Percentiles rank a stretch among this genome's conserved stretches.
Evolutionary conservation across 2,113 vertebrate genomes (phyloP).

Genomic region (Merops nubicus): DNA sequence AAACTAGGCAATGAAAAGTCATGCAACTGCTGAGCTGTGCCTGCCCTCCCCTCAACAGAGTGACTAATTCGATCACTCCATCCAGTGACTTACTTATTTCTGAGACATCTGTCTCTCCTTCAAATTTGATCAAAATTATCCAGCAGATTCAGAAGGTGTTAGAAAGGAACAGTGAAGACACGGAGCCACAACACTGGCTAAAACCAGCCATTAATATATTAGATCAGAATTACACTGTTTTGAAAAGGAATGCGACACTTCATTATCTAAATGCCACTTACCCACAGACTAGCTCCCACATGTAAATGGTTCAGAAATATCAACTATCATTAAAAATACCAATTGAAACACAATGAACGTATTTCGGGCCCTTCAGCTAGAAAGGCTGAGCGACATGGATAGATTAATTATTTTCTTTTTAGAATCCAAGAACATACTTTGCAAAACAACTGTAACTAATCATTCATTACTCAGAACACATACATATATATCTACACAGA

Average conservation of each 20-base stretch:
- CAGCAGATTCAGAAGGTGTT: background rate
- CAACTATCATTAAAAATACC: conserved; percentile 51
- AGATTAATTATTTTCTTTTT: background rate
- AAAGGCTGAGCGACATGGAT: background rate
- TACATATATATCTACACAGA: background rate
- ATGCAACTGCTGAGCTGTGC: background rate
- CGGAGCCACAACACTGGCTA: background rate
- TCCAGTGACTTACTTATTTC: background rate
- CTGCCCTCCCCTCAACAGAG: background rate
- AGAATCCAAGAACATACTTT: background rate
- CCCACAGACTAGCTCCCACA: conserved; percentile 14
- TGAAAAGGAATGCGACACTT: conserved; percentile 25
- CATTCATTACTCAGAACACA: background rate
- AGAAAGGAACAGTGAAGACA: background rate
- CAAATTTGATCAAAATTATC: background rate
- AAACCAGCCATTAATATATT: conserved; percentile 15
- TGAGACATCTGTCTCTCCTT: background rate
- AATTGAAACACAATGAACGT: background rate
- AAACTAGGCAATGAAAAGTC: background rate
- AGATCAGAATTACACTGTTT: background rate
- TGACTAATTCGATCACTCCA: background rate
- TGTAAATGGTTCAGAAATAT: conserved; percentile 39
- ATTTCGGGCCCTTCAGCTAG: conserved; percentile 18
- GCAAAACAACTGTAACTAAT: background rate
- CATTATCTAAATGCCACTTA: conserved; percentile 58